These are phyloP conservation scores for Amphipyra tragopoginis DNA, from an alignment of 2,888 invertebrate genomes.

Conservation along the genomic window DNA sequence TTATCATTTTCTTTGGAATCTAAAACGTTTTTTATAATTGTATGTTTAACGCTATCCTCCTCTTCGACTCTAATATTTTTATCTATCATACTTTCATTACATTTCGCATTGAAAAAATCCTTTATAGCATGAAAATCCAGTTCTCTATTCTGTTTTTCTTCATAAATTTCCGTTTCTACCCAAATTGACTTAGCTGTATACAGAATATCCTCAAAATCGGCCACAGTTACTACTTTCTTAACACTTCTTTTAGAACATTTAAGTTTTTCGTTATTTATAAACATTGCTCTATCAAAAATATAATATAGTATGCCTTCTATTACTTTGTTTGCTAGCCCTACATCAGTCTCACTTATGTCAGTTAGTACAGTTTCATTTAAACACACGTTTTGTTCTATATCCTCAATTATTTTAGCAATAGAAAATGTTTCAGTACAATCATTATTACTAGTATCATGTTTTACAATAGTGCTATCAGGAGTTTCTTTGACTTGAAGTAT, in stretches of 20 bases:
- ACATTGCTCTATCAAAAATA: constrained; percentile 75
- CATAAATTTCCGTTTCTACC: constrained; percentile 43
- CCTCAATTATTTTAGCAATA: constrained; percentile 76
- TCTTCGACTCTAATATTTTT: background rate
- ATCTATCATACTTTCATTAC: constrained; percentile 7
- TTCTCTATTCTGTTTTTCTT: constrained; percentile 8
- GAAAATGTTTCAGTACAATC: constrained; percentile 69
- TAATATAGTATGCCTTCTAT: constrained; percentile 80
- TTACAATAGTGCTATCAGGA: background rate
- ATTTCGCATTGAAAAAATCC: constrained; percentile 28
- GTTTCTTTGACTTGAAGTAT: constrained; percentile 8
- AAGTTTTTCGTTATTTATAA: constrained; percentile 55
- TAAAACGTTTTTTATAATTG: background rate
- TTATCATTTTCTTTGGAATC: background rate
- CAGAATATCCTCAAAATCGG: constrained; percentile 81
- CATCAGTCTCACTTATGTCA: constrained; percentile 71
- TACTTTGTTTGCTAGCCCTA: constrained; percentile 66
- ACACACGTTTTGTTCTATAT: constrained; percentile 69
- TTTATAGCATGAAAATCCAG: constrained; percentile 22
- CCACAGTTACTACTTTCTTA: constrained; percentile 79
- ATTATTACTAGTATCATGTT: constrained; percentile 5
- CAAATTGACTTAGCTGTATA: constrained; percentile 74
- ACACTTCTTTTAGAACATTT: constrained; percentile 62
- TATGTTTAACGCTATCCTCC: background rate
- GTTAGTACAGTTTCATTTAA: constrained; percentile 72